Conservation (phyloP, 2,113 vertebrate species). For the Anolis sagrei region DNA sequence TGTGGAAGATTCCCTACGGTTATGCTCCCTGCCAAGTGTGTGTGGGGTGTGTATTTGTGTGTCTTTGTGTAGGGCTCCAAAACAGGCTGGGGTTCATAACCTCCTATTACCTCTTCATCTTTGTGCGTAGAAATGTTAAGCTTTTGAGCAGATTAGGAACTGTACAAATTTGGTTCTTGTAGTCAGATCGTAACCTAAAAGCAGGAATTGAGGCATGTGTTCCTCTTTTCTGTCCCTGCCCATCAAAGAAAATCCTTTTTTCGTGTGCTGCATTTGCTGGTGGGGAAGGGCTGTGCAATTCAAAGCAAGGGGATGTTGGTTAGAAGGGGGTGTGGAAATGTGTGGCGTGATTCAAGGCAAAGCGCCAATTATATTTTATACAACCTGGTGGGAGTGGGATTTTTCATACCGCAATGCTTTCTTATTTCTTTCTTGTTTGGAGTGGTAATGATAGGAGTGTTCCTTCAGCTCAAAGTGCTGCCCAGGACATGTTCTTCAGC, state of each 20-base stretch:
- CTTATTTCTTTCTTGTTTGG: background rate
- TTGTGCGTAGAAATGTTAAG: background rate
- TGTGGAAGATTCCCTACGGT: background rate
- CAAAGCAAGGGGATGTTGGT: background rate
- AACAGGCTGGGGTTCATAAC: background rate
- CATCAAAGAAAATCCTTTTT: no score
- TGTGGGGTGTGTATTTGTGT: background rate
- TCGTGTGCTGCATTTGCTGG: background rate
- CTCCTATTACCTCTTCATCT: no score
- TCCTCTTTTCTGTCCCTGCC: no score
- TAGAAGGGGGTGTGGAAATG: background rate
- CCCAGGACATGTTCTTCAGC: background rate
- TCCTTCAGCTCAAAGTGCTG: background rate
- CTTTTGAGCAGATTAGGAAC: slow-evolving; percentile 1
- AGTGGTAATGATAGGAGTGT: background rate
- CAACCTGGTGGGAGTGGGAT: background rate
- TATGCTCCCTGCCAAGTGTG: background rate
- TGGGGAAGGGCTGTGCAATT: background rate
- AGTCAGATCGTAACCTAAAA: background rate
- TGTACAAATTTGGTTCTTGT: background rate
- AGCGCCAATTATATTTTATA: background rate
- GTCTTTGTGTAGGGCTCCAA: background rate
- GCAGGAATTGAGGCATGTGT: background rate
- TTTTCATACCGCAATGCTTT: background rate
- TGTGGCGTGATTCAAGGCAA: background rate